Evolutionary conservation across 2,113 vertebrate species (phyloP), one percentile per base, ranked within the genome.

Genomic region (Actenoides lindsayi): DNA sequence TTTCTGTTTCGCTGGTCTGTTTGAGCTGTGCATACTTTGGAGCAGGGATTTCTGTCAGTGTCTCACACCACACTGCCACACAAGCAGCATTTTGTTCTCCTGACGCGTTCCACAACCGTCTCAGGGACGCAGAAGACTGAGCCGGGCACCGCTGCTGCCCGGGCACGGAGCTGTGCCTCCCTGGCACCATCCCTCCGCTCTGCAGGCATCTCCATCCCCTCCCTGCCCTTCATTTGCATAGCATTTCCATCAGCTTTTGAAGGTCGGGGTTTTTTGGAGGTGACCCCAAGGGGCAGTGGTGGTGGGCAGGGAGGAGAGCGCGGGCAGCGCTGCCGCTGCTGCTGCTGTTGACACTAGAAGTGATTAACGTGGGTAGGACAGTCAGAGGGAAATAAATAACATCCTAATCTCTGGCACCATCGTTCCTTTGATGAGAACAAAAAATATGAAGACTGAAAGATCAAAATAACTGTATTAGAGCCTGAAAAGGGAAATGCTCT

Each of bases 361-460:
- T 97, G 96, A 96, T 97, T 97, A 95, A 97, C 95, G 70, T 15
- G 76, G 69, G 42, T 84, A 87, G 88, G 95, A 91, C 83, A 86
- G 75, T 10, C 70, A 91, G 87, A 89, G 92, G 94, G 90, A 83
- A 86, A 83, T 89, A 91, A 97, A 97, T 96, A 97, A 97, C 94
- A 78, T 83, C 90, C 87, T 94, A 88, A 96, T 97, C 78, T 82
- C 83, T 93, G 83, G 69, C 70, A 91, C 93, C 94, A 96, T 97
- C 94, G 14, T 89, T 63, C 93, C 96, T 98, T 97, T 97, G 97
- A 97, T 96, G 96, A 96, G 93, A 96, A 95, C 91, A 94, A 95
- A 97, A 97, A 93, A 95, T 92, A 91, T 95, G 91, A 59, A 48
- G 96, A 90, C 89, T 79, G 94, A 94, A 79, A 98, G 97, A 97